phyloP scores from a whole-genome alignment of 2,888 invertebrate species.

The Lapara coniferarum region DNA sequence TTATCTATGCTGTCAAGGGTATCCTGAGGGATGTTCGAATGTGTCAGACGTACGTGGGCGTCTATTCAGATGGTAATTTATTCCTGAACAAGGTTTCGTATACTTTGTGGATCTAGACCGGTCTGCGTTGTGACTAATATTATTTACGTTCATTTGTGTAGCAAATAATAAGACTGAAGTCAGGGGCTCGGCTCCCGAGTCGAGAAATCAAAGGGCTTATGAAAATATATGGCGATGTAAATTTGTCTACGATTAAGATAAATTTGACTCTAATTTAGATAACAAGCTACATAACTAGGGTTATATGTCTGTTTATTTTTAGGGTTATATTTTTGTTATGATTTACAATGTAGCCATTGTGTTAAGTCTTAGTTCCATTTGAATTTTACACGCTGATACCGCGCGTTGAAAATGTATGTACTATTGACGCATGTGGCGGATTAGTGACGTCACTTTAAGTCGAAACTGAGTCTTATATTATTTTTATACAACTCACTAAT shows the following conservation, averaged over 20 bases:
- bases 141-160: neutral
- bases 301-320: too few species aligned
- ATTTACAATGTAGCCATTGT: neutral
- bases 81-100: conserved; percentile 32
- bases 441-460: neutral
- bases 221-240: too few species aligned
- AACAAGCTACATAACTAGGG: too few species aligned
- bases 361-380: neutral
- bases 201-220: too few species aligned
- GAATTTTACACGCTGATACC: conserved; percentile 8
- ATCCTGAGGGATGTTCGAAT: conserved; percentile 20
- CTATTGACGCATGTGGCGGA: too few species aligned
- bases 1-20: conserved; percentile 1
- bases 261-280: too few species aligned
- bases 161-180: too few species aligned
- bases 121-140: neutral
- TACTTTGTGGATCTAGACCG: conserved; percentile 15
- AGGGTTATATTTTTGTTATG: neutral
- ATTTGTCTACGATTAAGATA: too few species aligned
- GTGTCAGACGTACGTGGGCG: conserved; percentile 34
- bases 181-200: too few species aligned
- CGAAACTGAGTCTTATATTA: neutral
- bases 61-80: conserved; percentile 40
- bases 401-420: too few species aligned
- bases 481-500: too few species aligned